phyloP scores from a whole-genome alignment of 2,888 invertebrate species.

The Strigamia crassipes region DNA sequence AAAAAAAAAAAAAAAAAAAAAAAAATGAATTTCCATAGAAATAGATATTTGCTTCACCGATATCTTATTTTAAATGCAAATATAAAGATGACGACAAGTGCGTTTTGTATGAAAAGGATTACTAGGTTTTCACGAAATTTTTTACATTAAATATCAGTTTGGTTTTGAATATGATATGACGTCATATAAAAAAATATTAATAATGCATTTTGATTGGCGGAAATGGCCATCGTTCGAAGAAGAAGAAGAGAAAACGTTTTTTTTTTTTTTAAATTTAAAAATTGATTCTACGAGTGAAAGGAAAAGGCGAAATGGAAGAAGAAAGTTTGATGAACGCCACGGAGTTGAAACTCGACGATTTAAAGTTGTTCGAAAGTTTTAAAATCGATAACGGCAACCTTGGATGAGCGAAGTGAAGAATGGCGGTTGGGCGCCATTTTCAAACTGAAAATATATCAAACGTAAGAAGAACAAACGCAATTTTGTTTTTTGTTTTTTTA shows the following conservation, averaged over 20 bases:
- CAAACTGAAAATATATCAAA: not conserved
- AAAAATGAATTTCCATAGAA: conserved; percentile 34
- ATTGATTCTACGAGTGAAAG: not conserved
- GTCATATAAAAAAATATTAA: no score
- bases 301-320: no score
- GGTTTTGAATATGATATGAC: no score
- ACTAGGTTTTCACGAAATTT: no score
- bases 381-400: not conserved
- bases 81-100: not conserved
- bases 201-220: not conserved
- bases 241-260: not conserved
- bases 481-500: not conserved
- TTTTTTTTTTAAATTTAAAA: no score
- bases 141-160: not conserved
- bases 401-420: not conserved
- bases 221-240: no score
- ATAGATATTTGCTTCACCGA: not conserved
- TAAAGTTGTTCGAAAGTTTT: not conserved
- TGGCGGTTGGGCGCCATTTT: not conserved
- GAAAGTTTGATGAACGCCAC: not conserved
- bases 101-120: not conserved
- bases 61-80: not conserved
- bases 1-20: no score
- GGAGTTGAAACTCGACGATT: not conserved
- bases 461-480: not conserved